Conservation (phyloP, 2,888 invertebrate species). For the Deilephila elpenor region DNA sequence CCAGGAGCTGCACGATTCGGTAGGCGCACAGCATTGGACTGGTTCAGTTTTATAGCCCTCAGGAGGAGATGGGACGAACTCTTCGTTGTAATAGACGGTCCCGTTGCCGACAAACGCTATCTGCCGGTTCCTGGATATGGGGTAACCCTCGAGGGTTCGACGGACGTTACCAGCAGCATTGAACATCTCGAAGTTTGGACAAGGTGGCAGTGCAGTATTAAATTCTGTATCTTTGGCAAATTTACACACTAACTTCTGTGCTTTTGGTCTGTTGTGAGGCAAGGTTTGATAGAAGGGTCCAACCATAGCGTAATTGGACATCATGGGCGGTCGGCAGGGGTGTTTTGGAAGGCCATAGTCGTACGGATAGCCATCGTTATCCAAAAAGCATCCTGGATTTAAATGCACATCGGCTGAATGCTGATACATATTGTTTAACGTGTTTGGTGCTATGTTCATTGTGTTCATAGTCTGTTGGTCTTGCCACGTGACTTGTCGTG, state of each 20-base stretch:
- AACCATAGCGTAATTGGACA: slow-evolving; percentile 75
- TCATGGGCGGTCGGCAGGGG: slow-evolving; percentile 75
- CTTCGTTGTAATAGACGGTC: slow-evolving; percentile 80
- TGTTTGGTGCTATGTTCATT: slow-evolving; percentile 81
- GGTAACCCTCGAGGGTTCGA: slow-evolving; percentile 93
- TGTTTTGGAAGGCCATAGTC: slow-evolving; percentile 91
- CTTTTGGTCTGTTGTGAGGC: slow-evolving; percentile 89
- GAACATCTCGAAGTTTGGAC: slow-evolving; percentile 75
- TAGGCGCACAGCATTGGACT: slow-evolving; percentile 75
- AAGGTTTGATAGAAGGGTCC: slow-evolving; percentile 89
- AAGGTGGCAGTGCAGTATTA: slow-evolving; percentile 68
- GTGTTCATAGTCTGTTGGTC: slow-evolving; percentile 74
- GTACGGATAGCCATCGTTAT: slow-evolving; percentile 91
- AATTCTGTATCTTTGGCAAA: slow-evolving; percentile 81
- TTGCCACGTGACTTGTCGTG: slow-evolving; percentile 84
- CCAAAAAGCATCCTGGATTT: slow-evolving; percentile 90
- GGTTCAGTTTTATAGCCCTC: slow-evolving; percentile 88
- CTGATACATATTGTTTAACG: slow-evolving; percentile 82
- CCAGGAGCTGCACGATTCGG: slow-evolving; percentile 75
- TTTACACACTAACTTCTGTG: slow-evolving; percentile 79
- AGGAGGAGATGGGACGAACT: slow-evolving; percentile 88
- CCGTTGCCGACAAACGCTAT: slow-evolving; percentile 80
- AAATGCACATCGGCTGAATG: slow-evolving; percentile 90
- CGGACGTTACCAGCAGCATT: slow-evolving; percentile 85
- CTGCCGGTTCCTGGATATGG: slow-evolving; percentile 83